These are phyloP conservation scores for Python bivittatus DNA, from an alignment of 2,113 vertebrate genomes.

Conservation along the genomic window DNA sequence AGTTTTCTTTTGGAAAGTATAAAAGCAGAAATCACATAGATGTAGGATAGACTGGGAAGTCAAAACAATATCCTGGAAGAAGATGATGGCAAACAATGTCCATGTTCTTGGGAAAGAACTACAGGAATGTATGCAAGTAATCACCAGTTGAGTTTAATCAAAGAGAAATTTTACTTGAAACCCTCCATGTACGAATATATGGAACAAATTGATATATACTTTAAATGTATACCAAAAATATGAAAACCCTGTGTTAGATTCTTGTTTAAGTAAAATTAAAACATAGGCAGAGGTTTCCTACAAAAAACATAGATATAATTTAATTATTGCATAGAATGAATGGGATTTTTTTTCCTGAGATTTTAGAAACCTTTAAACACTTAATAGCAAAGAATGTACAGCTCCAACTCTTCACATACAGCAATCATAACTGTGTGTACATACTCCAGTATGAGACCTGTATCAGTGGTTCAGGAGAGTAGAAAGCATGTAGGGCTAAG, in stretches of 20 bases:
- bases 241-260: not conserved
- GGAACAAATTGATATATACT: not conserved
- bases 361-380: not conserved
- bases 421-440: not conserved
- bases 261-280: not conserved
- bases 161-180: not conserved
- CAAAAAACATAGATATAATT: constrained; percentile 15
- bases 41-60: not conserved
- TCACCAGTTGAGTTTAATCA: not conserved
- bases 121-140: not conserved
- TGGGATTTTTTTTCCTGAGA: not conserved
- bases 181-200: not conserved
- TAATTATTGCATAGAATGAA: too few relatives aligned
- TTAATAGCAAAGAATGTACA: not conserved
- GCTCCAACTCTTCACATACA: not conserved
- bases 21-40: not conserved
- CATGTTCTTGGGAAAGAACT: not conserved
- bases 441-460: not conserved
- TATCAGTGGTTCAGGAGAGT: not conserved
- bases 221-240: not conserved
- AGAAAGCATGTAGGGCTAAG: not conserved
- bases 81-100: not conserved
- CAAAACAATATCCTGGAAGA: not conserved
- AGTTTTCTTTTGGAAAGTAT: not conserved
- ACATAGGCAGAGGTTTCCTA: not conserved